Conservation (phyloP, 2,113 vertebrate genomes). For the Coregonus clupeaformis region DNA sequence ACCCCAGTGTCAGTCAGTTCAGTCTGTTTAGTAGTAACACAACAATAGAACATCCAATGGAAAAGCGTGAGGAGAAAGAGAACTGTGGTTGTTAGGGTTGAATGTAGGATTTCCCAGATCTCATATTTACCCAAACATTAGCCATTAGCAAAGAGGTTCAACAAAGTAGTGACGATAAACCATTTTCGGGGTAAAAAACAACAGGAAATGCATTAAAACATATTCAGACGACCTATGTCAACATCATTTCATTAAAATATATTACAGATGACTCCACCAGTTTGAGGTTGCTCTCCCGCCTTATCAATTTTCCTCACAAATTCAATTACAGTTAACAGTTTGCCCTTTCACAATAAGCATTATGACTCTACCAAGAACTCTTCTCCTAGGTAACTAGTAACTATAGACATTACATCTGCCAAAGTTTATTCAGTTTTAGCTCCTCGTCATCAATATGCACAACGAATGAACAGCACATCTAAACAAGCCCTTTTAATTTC, state of each 20-base stretch:
- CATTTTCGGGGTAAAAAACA: neutral
- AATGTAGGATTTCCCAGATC: neutral
- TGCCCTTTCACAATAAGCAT: neutral
- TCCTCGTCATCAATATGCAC: neutral
- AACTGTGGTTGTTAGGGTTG: slow-evolving; percentile 27
- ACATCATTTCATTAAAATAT: neutral
- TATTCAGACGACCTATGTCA: neutral
- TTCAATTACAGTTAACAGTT: neutral
- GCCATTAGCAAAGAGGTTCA: neutral
- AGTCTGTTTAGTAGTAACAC: slow-evolving; percentile 75
- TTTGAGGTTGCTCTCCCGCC: neutral
- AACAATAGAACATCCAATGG: slow-evolving; percentile 67
- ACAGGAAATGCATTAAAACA: neutral
- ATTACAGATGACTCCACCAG: slow-evolving; percentile 1
- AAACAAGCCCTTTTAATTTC: neutral
- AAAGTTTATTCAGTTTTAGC: neutral
- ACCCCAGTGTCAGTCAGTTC: slow-evolving; percentile 87
- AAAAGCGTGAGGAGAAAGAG: slow-evolving; percentile 77
- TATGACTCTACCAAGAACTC: neutral
- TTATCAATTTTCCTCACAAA: neutral
- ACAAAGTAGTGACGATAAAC: neutral
- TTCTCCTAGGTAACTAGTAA: neutral
- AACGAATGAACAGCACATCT: neutral
- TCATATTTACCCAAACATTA: neutral
- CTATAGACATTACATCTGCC: neutral